Conservation (phyloP, 2,113 vertebrate genomes). For the Psittacula cyanocephala region DNA sequence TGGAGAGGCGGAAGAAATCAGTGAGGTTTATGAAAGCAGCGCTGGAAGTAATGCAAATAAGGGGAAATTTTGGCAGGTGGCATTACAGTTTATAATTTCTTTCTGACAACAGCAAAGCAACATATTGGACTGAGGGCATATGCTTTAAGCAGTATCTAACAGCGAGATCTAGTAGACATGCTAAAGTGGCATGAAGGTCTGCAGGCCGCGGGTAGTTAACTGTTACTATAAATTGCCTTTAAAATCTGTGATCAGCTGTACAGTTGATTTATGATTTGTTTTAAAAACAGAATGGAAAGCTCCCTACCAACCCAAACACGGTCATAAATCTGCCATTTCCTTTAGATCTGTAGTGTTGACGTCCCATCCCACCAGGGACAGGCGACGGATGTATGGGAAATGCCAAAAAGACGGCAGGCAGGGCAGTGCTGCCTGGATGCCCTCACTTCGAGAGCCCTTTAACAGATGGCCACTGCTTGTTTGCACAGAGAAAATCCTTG, state of each 20-base stretch:
- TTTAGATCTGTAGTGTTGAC: background rate
- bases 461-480: background rate
- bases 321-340: background rate
- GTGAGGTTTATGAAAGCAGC: background rate
- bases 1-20: background rate
- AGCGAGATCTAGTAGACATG: background rate
- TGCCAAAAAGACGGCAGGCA: background rate
- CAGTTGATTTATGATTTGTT: background rate
- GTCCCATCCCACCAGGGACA: background rate
- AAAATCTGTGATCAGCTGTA: background rate
- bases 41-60: background rate
- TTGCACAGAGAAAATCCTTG: background rate
- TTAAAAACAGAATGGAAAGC: background rate
- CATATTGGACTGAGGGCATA: accelerated
- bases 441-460: background rate
- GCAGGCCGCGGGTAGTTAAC: background rate
- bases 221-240: background rate
- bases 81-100: background rate
- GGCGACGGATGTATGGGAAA: accelerated
- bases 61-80: background rate
- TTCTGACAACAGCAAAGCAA: background rate
- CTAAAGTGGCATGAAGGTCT: background rate
- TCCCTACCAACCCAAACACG: background rate
- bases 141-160: background rate
- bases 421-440: background rate